Base-by-base conservation (phyloP, 2,888 invertebrate species). In the Schrankia costaestrigalis region DNA sequence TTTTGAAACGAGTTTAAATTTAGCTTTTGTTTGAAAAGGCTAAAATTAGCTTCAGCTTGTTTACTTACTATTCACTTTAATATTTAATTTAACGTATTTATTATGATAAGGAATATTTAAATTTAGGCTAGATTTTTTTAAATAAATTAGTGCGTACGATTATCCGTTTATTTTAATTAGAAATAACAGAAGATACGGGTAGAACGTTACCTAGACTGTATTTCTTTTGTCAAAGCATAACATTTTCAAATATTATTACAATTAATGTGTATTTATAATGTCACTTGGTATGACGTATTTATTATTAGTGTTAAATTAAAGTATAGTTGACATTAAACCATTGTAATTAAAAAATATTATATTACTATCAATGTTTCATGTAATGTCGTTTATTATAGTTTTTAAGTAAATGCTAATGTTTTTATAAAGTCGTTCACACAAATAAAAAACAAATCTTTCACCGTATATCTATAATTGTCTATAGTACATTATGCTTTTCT, bases 381-480 rank as follows among this genome's bases (percentile, higher is more conserved):
- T 46, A 56, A 56, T 46, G 46, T 56, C 25, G 44, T 56, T 55
- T 51, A 53, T 52, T 54, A 49, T 50, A 60, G 63, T 59, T 30
- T 49, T 33, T 64, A 63, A 55, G 56, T 53, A 46, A 9, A 3
- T 22, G 4, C 2, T 22, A 10, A 1, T 2, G 10, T 22, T n/a
- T n/a, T 22, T 22, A n/a, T 10, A 2, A 2, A 1, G 22, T 2
- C 1, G 1, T 22, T 9, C 10, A 9, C n/a, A 46, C 46, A 67
- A 46, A 48, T 67, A 60, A 42, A 53, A 64, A 61, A 46, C 51
- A 63, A 63, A 56, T 55, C 44, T 46, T 57, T n/a, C n/a, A n/a
- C n/a, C n/a, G n/a, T n/a, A n/a, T n/a, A 41, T 74, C 64, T 71
- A 76, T n/a, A n/a, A n/a, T n/a, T 21, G 69, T 78, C 71, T 70